Evolutionary conservation across 2,113 vertebrate genomes (phyloP).

Genomic region (Amphilophus citrinellus): DNA sequence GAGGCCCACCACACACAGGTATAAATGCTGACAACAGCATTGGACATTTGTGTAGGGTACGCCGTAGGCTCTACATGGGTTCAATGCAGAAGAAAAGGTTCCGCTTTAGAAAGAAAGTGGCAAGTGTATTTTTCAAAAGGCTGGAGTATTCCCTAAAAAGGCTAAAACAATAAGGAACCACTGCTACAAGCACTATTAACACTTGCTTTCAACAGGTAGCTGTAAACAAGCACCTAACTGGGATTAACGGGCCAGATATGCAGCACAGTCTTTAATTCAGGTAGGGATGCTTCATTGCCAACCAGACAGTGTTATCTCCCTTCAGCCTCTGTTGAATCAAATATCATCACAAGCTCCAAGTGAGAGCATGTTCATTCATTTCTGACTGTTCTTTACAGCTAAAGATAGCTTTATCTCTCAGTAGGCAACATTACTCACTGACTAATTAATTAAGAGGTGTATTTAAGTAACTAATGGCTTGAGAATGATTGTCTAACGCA

Average conservation of each 20-base stretch:
- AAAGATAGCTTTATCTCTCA: constrained; percentile 32
- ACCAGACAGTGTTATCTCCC: constrained; percentile 7
- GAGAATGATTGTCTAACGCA: constrained; percentile 53
- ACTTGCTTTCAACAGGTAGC: not conserved
- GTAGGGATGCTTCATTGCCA: constrained; percentile 20
- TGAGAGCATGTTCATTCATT: constrained; percentile 8
- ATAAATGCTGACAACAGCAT: too few relatives aligned
- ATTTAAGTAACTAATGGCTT: constrained; percentile 63
- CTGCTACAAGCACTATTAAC: not conserved
- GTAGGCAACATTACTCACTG: constrained; percentile 52
- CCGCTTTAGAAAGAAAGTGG: not conserved
- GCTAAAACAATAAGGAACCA: not conserved
- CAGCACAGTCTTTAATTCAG: not conserved
- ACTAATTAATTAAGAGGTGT: constrained; percentile 64
- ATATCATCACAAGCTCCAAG: constrained; percentile 19
- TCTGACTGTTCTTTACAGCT: constrained; percentile 5
- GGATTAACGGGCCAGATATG: constrained; percentile 25
- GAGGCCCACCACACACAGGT: too few relatives aligned
- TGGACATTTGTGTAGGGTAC: too few relatives aligned
- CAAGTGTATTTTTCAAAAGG: not conserved
- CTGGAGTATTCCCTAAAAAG: not conserved
- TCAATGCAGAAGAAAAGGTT: not conserved
- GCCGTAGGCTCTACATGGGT: too few relatives aligned
- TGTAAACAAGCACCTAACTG: constrained; percentile 18
- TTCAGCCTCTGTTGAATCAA: constrained; percentile 38